Conservation (phyloP, 2,797 vertebrate genomes). For the Limnodromus scolopaceus region DNA sequence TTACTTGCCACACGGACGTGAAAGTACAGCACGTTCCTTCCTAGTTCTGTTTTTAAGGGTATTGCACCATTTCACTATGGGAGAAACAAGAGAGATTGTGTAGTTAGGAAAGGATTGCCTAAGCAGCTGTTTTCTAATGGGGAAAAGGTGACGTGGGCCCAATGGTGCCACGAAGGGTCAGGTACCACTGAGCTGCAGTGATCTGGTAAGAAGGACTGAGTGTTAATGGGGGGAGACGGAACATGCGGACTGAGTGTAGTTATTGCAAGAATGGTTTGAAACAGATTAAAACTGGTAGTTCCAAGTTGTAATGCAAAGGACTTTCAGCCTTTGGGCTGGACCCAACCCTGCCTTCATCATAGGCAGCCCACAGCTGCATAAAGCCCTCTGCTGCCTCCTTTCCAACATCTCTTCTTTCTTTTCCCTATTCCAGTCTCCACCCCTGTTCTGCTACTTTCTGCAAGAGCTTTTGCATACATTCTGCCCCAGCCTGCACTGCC, state of each 20-base stretch:
- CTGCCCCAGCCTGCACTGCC: not conserved
- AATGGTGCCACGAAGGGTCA: not conserved
- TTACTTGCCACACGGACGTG: not conserved
- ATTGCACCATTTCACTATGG: not conserved
- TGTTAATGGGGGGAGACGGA: not conserved
- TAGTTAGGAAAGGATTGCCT: not conserved
- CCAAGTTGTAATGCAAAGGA: not conserved
- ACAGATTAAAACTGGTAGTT: not conserved
- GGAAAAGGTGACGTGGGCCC: not conserved
- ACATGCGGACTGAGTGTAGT: not conserved
- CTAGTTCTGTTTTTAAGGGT: not conserved
- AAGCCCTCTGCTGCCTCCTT: not conserved
- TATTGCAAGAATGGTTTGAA: not conserved
- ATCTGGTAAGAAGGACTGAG: not conserved
- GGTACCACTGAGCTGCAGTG: not conserved
- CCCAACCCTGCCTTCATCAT: not conserved
- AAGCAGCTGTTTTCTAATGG: not conserved
- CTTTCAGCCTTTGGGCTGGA: not conserved
- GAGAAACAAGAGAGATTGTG: not conserved
- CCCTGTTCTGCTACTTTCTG: not conserved
- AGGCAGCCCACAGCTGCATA: not conserved
- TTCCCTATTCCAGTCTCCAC: not conserved
- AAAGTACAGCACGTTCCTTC: not conserved
- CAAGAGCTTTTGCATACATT: not conserved
- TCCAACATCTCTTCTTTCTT: not conserved